Percentiles rank a stretch among this genome's conserved stretches.
Evolutionary conservation across 2,113 vertebrate species (phyloP).

Genomic region (Falco punctatus): DNA sequence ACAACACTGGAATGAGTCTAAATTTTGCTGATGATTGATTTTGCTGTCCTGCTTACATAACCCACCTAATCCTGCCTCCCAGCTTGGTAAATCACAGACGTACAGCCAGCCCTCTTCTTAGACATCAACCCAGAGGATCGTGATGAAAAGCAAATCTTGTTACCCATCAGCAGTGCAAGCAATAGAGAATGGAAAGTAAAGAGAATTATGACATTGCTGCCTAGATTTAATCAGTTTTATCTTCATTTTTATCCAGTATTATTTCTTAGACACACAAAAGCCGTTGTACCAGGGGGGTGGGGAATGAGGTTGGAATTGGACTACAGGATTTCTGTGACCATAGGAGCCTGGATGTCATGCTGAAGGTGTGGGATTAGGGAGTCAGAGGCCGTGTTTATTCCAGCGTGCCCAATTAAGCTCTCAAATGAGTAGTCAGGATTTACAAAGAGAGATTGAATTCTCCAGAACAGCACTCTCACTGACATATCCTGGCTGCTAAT

Average conservation of each 20-base stretch:
- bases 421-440: background rate
- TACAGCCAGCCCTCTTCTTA: background rate
- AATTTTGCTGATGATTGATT: background rate
- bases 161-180: background rate
- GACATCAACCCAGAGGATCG: background rate
- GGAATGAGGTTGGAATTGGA: background rate
- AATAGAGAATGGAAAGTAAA: background rate
- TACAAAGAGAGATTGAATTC: background rate
- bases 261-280: background rate
- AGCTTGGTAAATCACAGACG: background rate
- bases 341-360: background rate
- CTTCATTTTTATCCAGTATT: background rate
- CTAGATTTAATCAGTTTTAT: background rate
- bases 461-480: background rate
- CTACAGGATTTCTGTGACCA: background rate
- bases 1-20: background rate
- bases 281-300: rapidly evolving
- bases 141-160: conserved; percentile 49
- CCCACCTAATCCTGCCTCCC: background rate
- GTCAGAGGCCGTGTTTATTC: background rate
- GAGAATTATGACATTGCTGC: background rate
- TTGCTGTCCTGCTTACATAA: conserved; percentile 32
- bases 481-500: background rate
- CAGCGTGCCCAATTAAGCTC: background rate
- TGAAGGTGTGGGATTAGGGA: background rate